These are phyloP conservation scores for Manis javanica DNA, from an alignment of 2,797 vertebrate species.

Conservation along the genomic window DNA sequence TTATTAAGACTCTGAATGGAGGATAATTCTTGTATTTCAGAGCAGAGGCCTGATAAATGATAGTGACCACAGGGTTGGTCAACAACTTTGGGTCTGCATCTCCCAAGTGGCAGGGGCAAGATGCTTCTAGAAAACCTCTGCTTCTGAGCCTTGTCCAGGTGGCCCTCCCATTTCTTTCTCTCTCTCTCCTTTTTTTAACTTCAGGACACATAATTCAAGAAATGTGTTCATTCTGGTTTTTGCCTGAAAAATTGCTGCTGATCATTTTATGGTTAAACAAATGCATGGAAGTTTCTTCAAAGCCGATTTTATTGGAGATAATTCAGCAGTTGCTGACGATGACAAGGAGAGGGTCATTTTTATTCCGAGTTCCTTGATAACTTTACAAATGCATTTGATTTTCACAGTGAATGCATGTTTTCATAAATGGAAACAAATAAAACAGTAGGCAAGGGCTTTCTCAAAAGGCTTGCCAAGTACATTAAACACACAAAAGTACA, in stretches of 20 bases:
- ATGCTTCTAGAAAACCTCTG: neutral
- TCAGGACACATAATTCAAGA: neutral
- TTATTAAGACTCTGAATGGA: neutral
- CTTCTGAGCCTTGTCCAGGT: neutral
- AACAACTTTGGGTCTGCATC: neutral
- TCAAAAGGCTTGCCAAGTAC: conserved; percentile 71
- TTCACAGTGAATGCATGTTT: conserved; percentile 73
- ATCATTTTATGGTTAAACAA: neutral
- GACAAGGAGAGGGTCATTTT: conserved; percentile 21
- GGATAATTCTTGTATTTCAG: conserved; percentile 44
- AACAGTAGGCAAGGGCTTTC: conserved; percentile 77
- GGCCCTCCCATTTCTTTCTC: neutral
- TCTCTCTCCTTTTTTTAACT: neutral
- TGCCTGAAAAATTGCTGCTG: neutral
- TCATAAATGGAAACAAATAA: conserved; percentile 83
- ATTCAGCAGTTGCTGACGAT: neutral
- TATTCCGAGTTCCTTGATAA: conserved; percentile 68
- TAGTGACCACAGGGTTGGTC: neutral
- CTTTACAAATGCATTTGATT: conserved; percentile 77
- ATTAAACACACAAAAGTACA: conserved; percentile 70
- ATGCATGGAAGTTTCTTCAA: neutral
- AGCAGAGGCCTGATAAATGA: neutral
- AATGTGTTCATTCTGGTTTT: neutral
- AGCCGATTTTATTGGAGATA: neutral
- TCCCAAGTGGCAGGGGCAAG: neutral